Conservation (phyloP, 1,140 invertebrate species). For the Thrips palmi region DNA sequence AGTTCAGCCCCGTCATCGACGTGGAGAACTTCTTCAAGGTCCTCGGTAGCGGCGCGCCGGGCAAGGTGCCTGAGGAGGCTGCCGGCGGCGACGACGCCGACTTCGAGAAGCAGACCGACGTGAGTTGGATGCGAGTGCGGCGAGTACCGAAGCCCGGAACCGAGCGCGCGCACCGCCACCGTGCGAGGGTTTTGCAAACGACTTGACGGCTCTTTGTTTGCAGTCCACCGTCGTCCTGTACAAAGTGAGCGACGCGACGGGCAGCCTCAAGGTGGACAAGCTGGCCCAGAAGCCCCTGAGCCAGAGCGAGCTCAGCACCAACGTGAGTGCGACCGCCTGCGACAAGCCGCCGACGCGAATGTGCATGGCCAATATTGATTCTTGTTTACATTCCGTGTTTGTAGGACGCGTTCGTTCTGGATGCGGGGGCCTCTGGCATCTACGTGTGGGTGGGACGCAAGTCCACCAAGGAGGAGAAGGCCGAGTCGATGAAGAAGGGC, state of each 20-base stretch:
- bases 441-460: slow-evolving; percentile 75
- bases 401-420: slow-evolving; percentile 68
- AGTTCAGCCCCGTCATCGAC: slow-evolving; percentile 38
- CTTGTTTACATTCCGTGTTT: slow-evolving; percentile 15
- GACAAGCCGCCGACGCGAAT: neutral
- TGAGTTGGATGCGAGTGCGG: slow-evolving; percentile 29
- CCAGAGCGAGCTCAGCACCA: slow-evolving; percentile 49
- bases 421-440: slow-evolving; percentile 59
- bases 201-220: slow-evolving; percentile 17
- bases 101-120: slow-evolving; percentile 26
- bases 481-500: slow-evolving; percentile 56
- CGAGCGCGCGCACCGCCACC: too few species aligned
- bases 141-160: too few species aligned
- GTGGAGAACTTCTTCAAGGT: slow-evolving; percentile 47
- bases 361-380: slow-evolving; percentile 7
- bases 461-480: slow-evolving; percentile 54
- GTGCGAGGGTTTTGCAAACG: slow-evolving; percentile 8
- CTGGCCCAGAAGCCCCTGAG: slow-evolving; percentile 45
- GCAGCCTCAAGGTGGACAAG: slow-evolving; percentile 40
- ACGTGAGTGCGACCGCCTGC: slow-evolving; percentile 30
- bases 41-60: slow-evolving; percentile 46
- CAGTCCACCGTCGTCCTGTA: slow-evolving; percentile 36
- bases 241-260: slow-evolving; percentile 48
- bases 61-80: slow-evolving; percentile 43
- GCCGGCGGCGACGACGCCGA: slow-evolving; percentile 45